Conservation (phyloP, 64 coral and sea anemone genomes). For the Dendronephthya gigantea region DNA sequence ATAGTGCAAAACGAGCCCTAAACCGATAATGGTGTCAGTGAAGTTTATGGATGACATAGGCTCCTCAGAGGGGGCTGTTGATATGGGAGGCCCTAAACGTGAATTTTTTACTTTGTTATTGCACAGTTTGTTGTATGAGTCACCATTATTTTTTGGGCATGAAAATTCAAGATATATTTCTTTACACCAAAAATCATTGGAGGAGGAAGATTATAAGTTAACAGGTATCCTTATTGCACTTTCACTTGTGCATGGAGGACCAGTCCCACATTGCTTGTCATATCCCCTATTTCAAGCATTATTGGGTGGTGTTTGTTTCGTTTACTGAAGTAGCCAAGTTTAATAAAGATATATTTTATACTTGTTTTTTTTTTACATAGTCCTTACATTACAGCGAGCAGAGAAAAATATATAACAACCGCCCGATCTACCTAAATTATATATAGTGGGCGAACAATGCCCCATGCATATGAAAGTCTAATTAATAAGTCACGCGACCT, state of each 20-base stretch:
- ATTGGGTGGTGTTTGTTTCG: neutral
- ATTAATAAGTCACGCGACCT: no score
- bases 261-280: slow-evolving; percentile 10
- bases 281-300: neutral
- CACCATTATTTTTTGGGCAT: neutral
- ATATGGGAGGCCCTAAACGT: neutral
- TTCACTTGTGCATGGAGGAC: neutral
- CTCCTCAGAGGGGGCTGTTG: slow-evolving; percentile 2
- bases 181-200: slow-evolving; percentile 2
- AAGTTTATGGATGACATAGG: slow-evolving; percentile 11
- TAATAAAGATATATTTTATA: no score
- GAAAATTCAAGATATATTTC: neutral
- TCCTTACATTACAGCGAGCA: no score
- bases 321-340: no score
- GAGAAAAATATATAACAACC: no score
- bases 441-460: no score
- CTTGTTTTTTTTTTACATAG: no score
- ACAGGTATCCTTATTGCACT: neutral
- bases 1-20: neutral
- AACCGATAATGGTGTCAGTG: slow-evolving; percentile 1
- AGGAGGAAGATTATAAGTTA: neutral
- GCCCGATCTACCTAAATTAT: no score
- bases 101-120: neutral
- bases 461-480: no score
- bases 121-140: neutral